Evolutionary conservation across 2,113 vertebrate species (phyloP), one percentile per base, ranked within the genome.

Genomic region (Larimichthys polyactis): DNA sequence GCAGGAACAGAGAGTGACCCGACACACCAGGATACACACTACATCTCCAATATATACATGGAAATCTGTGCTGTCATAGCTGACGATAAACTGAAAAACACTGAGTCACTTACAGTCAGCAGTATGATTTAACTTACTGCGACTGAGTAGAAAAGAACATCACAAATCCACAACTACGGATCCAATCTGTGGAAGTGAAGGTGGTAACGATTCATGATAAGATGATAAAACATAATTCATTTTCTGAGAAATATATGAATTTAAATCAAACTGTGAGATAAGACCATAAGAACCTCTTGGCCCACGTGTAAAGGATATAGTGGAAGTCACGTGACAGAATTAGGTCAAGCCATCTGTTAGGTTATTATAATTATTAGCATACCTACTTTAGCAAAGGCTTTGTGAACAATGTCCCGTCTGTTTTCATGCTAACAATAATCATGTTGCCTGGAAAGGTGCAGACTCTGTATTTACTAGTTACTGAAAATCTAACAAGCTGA

Each of bases 31-130:
- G 16, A 51, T 29, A 70, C 36, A 40, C 12, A 59, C 22, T 9
- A 19, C 14, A 69, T 40, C 43, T 73, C 49, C 49, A 69, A 57
- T 16, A 66, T 15, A 16, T 16, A 20, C 7, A 54, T 36, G 10
- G 16, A 52, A 44, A 66, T 32, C 32, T 66, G 19, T 27, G 11
- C 16, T 24, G 4, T 48, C n/a, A 57, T 1, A 51, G 7, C 19
- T 19, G 8, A 71, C 20, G 48, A 64, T 27, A 24, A 51, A 49
- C 24, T 22, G 1, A 44, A 58, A 17, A 49, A 29, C 1, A 1
- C 20, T 51, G n/a, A 60, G 63, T 74, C 48, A 60, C 29, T 52
- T 5, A 59, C 54, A 52, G 60, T 40, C 60, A 72, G 60, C 43
- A 71, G n/a, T 46, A 22, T 63, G 67, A 54, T 52, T 62, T 20